Conservation (phyloP, 2,888 invertebrate genomes). For the Arctia plantaginis region DNA sequence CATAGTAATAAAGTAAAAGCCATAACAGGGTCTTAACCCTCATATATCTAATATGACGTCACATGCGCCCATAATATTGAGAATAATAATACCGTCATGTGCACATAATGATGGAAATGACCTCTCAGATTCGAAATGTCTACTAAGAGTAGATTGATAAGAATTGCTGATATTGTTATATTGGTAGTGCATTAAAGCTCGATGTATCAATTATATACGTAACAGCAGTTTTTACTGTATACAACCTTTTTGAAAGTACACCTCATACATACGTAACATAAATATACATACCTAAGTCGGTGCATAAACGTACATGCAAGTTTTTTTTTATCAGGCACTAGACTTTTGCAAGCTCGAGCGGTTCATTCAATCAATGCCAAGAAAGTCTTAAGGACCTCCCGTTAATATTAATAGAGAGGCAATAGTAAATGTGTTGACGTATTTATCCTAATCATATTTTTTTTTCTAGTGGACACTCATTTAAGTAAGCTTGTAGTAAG, state of each 20-base stretch:
- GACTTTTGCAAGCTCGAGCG: no score
- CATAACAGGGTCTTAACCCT: conserved; percentile 39
- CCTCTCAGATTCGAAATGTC: conserved; percentile 17
- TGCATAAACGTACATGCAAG: no score
- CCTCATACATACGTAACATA: no score
- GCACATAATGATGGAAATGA: conserved; percentile 47
- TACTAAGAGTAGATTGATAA: background rate
- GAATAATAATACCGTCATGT: conserved; percentile 41
- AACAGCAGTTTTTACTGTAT: background rate
- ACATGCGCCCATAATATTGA: conserved; percentile 40
- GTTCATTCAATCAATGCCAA: no score
- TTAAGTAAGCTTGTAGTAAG: no score
- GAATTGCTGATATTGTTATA: background rate
- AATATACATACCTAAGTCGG: no score
- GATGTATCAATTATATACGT: background rate
- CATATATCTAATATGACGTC: conserved; percentile 21
- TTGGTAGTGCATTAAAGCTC: background rate
- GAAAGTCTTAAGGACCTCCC: no score
- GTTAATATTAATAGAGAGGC: no score
- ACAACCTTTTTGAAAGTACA: no score
- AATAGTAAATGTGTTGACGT: no score
- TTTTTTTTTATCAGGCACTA: no score
- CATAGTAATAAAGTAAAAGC: conserved; percentile 12
- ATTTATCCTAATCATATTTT: background rate
- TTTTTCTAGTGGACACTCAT: background rate